phyloP scores from a whole-genome alignment of 2,113 vertebrate genomes.

The Dissostichus mawsoni region DNA sequence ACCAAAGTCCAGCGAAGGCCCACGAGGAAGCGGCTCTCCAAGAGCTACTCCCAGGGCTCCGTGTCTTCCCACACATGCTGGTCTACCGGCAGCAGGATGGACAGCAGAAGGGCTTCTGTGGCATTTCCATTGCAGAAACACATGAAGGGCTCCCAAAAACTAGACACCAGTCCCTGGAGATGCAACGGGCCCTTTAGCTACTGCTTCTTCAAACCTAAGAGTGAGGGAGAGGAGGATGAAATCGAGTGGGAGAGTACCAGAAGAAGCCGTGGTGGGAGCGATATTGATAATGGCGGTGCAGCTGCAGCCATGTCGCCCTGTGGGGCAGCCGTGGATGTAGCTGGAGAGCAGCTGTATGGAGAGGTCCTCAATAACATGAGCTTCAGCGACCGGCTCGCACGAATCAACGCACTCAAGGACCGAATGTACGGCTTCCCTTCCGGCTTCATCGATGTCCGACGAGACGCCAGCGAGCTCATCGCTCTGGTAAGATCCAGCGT shows the following conservation, averaged over 20 bases:
- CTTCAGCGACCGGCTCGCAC: conserved; percentile 88
- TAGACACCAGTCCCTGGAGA: conserved; percentile 90
- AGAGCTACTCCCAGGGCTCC: conserved; percentile 94
- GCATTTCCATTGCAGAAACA: conserved; percentile 86
- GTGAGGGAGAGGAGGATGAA: conserved; percentile 87
- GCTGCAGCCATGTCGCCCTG: conserved; percentile 60
- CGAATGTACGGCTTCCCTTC: conserved; percentile 90
- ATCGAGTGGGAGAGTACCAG: conserved; percentile 83
- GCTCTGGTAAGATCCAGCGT: conserved; percentile 92
- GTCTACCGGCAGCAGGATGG: conserved; percentile 75
- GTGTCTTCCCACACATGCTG: conserved; percentile 84
- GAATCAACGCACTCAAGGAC: conserved; percentile 91
- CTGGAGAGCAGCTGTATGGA: conserved; percentile 77
- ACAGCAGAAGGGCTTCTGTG: conserved; percentile 82
- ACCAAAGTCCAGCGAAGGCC: conserved; percentile 85
- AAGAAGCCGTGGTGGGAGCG: conserved; percentile 43
- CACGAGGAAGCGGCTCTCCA: conserved; percentile 90
- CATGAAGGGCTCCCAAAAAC: conserved; percentile 87
- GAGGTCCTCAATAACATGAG: conserved; percentile 89
- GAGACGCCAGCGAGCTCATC: conserved; percentile 94
- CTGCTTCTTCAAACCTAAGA: conserved; percentile 91
- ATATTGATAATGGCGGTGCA: conserved; percentile 11
- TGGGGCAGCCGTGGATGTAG: conserved; percentile 59
- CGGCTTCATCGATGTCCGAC: conserved; percentile 91
- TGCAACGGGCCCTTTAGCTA: conserved; percentile 95